phyloP scores from a whole-genome alignment of 1,140 invertebrate genomes.

The Drosophila quadrilineata region DNA sequence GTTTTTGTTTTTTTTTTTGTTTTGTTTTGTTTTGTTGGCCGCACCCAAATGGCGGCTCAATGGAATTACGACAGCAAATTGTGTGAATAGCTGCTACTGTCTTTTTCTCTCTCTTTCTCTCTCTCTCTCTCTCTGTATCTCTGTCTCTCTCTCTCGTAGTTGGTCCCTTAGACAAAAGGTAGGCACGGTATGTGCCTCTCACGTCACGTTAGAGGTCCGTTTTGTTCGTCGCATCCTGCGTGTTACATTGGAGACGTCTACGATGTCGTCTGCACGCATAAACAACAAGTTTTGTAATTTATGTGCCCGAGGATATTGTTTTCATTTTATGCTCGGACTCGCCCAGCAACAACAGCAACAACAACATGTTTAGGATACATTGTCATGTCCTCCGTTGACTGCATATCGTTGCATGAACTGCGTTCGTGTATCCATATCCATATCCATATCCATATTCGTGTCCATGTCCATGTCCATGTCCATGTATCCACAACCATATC shows the following conservation, averaged over 20 bases:
- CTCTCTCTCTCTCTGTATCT: background rate
- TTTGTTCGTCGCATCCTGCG: slow-evolving; percentile 32
- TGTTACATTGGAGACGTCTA: slow-evolving; percentile 57
- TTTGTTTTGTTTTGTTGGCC: slow-evolving; percentile 2
- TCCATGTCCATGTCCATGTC: too few relatives aligned
- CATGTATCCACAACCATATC: too few relatives aligned
- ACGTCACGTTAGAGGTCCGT: too few relatives aligned
- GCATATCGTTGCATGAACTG: slow-evolving; percentile 15
- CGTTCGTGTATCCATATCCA: too few relatives aligned
- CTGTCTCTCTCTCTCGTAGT: background rate
- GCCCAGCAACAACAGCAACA: background rate
- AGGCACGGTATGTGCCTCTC: slow-evolving; percentile 2
- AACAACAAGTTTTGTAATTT: slow-evolving; percentile 68
- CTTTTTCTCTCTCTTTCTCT: background rate
- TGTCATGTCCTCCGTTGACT: background rate
- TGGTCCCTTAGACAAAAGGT: background rate
- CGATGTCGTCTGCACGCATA: slow-evolving; percentile 55
- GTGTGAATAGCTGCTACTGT: slow-evolving; percentile 22
- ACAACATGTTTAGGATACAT: background rate
- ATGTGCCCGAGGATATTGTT: slow-evolving; percentile 64
- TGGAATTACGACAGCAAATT: slow-evolving; percentile 44
- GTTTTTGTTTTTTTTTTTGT: too few relatives aligned
- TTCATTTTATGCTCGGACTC: slow-evolving; percentile 45
- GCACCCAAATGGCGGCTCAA: slow-evolving; percentile 46
- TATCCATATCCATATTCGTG: too few relatives aligned